These are phyloP conservation scores for Aplysia californica DNA, from an alignment of 1,140 invertebrate genomes.

Conservation along the genomic window DNA sequence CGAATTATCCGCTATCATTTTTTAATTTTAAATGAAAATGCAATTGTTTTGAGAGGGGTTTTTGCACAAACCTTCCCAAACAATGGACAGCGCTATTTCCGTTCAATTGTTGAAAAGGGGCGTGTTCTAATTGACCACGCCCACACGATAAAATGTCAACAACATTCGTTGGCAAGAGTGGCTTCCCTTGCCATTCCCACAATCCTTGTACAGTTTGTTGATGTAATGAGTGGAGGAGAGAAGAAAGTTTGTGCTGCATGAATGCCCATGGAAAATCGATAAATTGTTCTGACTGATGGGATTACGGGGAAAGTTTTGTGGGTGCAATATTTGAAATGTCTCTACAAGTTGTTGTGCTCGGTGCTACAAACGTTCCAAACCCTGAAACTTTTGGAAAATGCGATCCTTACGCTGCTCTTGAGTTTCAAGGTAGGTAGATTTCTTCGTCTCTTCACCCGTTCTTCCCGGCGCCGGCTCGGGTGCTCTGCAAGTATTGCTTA, in stretches of 20 bases:
- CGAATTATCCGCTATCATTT: too few species aligned
- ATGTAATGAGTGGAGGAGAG: too few species aligned
- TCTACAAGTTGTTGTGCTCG: conserved; percentile 50
- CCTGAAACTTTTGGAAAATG: conserved; percentile 63
- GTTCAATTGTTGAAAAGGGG: too few species aligned
- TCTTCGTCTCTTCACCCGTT: too few species aligned
- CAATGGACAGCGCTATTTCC: too few species aligned
- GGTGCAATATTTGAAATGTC: conserved; percentile 39
- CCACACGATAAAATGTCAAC: background rate
- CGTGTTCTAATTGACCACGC: conserved; percentile 68
- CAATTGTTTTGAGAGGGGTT: too few species aligned
- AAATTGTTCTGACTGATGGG: background rate
- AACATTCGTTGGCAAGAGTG: background rate
- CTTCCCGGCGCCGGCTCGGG: too few species aligned
- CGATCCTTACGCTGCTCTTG: conserved; percentile 61
- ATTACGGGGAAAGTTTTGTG: background rate
- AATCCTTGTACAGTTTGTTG: background rate
- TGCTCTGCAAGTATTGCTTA: too few species aligned
- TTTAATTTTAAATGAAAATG: too few species aligned
- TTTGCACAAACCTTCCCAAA: too few species aligned
- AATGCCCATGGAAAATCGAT: background rate
- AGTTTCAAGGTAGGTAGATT: conserved; percentile 64
- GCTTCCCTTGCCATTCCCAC: background rate
- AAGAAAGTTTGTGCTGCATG: too few species aligned
- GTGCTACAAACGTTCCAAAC: conserved; percentile 64